Evolutionary conservation across 2,888 invertebrate genomes (phyloP).

Genomic region (Folsomia candida): DNA sequence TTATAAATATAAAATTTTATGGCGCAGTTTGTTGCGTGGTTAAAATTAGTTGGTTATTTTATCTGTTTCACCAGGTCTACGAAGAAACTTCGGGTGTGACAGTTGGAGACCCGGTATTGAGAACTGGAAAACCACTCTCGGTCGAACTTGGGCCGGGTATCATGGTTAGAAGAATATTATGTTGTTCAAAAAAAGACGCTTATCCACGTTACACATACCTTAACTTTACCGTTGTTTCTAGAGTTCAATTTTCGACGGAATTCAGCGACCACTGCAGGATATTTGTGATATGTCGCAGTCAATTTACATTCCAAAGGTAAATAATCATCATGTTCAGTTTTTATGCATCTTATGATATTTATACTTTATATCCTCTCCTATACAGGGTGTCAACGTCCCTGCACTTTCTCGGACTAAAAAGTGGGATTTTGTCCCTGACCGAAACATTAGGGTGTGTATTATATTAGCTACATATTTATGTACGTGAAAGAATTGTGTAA

Average conservation of each 20-base stretch:
- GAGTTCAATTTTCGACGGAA: conserved; percentile 99
- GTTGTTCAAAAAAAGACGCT: neutral
- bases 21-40: neutral
- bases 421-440: conserved; percentile 90
- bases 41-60: neutral
- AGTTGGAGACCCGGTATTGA: conserved; percentile 96
- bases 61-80: conserved; percentile 68
- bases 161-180: too few relatives aligned
- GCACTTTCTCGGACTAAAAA: conserved; percentile 71
- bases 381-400: conserved; percentile 95
- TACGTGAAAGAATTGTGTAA: neutral
- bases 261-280: conserved; percentile 96
- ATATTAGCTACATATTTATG: neutral
- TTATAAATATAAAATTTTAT: neutral
- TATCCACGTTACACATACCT: too few relatives aligned
- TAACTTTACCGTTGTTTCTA: too few relatives aligned
- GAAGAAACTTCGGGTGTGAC: conserved; percentile 97
- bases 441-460: conserved; percentile 69
- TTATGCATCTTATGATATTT: too few relatives aligned
- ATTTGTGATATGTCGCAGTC: conserved; percentile 89
- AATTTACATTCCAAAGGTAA: conserved; percentile 99
- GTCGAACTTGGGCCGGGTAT: conserved; percentile 99
- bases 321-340: too few relatives aligned
- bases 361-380: too few relatives aligned
- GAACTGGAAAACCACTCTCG: conserved; percentile 97